Evolutionary conservation across 1,140 invertebrate species (phyloP).

Genomic region (Colletes latitarsis): DNA sequence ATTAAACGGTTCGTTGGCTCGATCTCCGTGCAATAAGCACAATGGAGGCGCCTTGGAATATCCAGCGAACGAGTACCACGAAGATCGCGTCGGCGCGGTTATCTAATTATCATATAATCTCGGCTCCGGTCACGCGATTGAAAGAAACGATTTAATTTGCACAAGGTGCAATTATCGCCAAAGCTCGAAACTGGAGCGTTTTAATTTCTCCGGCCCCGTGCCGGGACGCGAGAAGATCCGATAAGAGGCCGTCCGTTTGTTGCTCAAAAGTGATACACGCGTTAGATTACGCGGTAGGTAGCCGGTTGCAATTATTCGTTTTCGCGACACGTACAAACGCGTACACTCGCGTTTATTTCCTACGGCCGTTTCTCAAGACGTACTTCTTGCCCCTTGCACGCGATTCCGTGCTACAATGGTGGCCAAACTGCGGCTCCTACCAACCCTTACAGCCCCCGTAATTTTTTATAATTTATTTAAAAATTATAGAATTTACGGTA

Average conservation of each 20-base stretch:
- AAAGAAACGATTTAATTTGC: constrained; percentile 24
- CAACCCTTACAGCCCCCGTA: too few relatives aligned
- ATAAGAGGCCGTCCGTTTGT: constrained; percentile 18
- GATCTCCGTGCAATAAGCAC: background rate
- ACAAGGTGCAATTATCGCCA: constrained; percentile 22
- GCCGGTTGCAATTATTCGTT: constrained; percentile 37
- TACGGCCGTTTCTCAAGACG: constrained; percentile 47
- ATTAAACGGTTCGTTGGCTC: background rate
- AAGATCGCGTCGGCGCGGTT: constrained; percentile 20
- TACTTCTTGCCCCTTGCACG: constrained; percentile 54
- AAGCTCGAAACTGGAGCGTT: constrained; percentile 22
- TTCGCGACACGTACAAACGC: constrained; percentile 52
- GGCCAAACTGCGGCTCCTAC: too few relatives aligned
- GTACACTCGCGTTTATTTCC: constrained; percentile 43
- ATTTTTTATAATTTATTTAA: too few relatives aligned
- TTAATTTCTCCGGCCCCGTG: background rate
- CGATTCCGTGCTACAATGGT: constrained; percentile 48
- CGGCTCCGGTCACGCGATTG: constrained; percentile 12
- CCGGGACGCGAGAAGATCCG: constrained; percentile 4
- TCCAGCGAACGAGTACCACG: background rate
- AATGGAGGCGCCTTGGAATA: background rate
- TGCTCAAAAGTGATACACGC: constrained; percentile 39
- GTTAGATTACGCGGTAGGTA: constrained; percentile 25
- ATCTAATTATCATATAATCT: constrained; percentile 35
- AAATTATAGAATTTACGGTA: too few relatives aligned